These are phyloP conservation scores for Adelosebastes latens DNA, from an alignment of 2,797 vertebrate species.

Conservation along the genomic window DNA sequence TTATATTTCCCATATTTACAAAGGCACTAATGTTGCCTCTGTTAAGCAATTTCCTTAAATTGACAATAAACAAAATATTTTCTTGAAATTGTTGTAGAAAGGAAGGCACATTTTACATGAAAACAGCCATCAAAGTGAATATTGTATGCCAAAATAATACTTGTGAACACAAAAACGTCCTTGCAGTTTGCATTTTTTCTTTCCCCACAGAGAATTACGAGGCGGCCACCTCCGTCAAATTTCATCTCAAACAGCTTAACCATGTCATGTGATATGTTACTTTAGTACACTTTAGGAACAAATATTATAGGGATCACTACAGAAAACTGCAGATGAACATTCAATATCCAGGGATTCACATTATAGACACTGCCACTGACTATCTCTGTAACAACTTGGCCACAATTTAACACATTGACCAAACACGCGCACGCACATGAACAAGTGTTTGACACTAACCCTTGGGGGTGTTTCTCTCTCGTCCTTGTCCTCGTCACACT, in stretches of 20 bases:
- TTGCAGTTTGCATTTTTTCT: not conserved
- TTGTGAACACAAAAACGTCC: not conserved
- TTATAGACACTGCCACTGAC: too few relatives aligned
- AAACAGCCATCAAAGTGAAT: not conserved
- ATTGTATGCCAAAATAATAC: not conserved
- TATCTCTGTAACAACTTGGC: too few relatives aligned
- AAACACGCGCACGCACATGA: not conserved
- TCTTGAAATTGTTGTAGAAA: not conserved
- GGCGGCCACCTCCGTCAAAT: too few relatives aligned
- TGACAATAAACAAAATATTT: not conserved
- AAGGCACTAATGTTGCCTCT: not conserved
- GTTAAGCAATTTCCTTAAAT: not conserved
- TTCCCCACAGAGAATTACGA: not conserved
- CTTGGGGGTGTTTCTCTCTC: conserved; percentile 93
- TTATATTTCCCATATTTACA: not conserved
- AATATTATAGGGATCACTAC: too few relatives aligned
- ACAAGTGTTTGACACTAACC: conserved; percentile 78
- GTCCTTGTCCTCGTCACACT: conserved; percentile 98
- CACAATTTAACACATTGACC: too few relatives aligned
- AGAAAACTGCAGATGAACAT: too few relatives aligned
- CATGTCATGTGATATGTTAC: too few relatives aligned
- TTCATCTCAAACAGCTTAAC: not conserved
- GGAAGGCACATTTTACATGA: not conserved
- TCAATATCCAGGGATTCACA: too few relatives aligned
- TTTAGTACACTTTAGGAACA: too few relatives aligned